A percentile compares a stretch with the other conserved stretches of the same genome.
Conservation (phyloP, 1,140 invertebrate genomes). For the Atta cephalotes region DNA sequence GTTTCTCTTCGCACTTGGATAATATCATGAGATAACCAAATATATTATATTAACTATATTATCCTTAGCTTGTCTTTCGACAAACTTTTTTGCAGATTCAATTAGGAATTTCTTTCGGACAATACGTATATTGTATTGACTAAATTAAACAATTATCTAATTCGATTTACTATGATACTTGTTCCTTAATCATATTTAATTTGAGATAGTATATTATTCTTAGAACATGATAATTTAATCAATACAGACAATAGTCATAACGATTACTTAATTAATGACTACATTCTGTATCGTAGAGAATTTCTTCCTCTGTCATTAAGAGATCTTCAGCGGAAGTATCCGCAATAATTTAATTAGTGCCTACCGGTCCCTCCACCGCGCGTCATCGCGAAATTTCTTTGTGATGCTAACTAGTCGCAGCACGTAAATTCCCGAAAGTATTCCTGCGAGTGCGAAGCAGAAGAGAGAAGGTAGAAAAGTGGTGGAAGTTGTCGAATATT, state of each 20-base stretch:
- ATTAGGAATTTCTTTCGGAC: not conserved
- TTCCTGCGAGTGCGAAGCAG: conserved; percentile 54
- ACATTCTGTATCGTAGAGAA: not conserved
- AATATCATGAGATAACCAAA: not conserved
- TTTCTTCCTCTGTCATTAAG: not conserved
- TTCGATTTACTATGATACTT: not conserved
- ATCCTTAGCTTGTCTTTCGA: not conserved
- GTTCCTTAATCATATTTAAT: not conserved
- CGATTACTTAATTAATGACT: not conserved
- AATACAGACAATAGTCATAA: not conserved
- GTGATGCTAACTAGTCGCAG: conserved; percentile 8
- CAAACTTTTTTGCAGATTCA: not conserved
- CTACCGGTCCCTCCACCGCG: not conserved
- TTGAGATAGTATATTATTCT: not conserved
- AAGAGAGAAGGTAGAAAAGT: conserved; percentile 76
- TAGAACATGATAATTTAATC: not conserved
- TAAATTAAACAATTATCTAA: conserved; percentile 7
- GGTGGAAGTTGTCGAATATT: conserved; percentile 85
- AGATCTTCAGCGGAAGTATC: not conserved
- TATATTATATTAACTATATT: too few relatives aligned
- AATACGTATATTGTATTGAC: not conserved
- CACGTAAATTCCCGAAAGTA: conserved; percentile 38
- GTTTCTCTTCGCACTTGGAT: not conserved
- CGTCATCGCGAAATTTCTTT: conserved; percentile 4
- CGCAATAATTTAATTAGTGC: not conserved